Conservation (phyloP, 1,140 invertebrate species). For the Zaprionus davidi region DNA sequence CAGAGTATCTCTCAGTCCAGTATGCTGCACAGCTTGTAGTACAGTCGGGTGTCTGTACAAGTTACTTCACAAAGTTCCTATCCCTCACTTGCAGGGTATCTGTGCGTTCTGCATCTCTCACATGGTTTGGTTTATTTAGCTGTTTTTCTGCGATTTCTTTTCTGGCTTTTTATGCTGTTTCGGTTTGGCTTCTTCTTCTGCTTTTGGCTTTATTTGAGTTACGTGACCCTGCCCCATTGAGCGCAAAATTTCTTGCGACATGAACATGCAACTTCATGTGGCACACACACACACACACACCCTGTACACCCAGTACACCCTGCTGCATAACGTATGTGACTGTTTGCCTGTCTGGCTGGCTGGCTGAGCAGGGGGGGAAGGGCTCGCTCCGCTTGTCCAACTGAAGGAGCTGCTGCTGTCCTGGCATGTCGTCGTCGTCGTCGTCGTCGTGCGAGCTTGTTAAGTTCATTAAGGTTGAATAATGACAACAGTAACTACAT, state of each 20-base stretch:
- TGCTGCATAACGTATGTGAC: slow-evolving; percentile 38
- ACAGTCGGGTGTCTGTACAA: no score
- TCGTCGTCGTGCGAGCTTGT: slow-evolving; percentile 69
- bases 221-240: slow-evolving; percentile 79
- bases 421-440: slow-evolving; percentile 40
- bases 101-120: not conserved
- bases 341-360: slow-evolving; percentile 32
- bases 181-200: slow-evolving; percentile 32
- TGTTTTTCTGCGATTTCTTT: slow-evolving; percentile 34
- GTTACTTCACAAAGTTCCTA: no score
- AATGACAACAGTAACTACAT: slow-evolving; percentile 82
- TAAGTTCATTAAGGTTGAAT: slow-evolving; percentile 82
- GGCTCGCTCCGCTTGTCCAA: slow-evolving; percentile 25
- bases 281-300: slow-evolving; percentile 19
- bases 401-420: slow-evolving; percentile 43
- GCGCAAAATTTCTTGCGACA: slow-evolving; percentile 76
- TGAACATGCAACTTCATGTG: slow-evolving; percentile 67
- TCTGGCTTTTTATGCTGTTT: slow-evolving; percentile 9
- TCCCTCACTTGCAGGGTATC: not conserved
- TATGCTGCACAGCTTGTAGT: not conserved
- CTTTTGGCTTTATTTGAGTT: slow-evolving; percentile 78
- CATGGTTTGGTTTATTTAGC: not conserved
- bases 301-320: not conserved
- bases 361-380: not conserved
- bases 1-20: not conserved